Percentiles rank a stretch among this genome's conserved stretches.
Conservation (phyloP, 2,797 vertebrate species). For the Rhabdomys pumilio region DNA sequence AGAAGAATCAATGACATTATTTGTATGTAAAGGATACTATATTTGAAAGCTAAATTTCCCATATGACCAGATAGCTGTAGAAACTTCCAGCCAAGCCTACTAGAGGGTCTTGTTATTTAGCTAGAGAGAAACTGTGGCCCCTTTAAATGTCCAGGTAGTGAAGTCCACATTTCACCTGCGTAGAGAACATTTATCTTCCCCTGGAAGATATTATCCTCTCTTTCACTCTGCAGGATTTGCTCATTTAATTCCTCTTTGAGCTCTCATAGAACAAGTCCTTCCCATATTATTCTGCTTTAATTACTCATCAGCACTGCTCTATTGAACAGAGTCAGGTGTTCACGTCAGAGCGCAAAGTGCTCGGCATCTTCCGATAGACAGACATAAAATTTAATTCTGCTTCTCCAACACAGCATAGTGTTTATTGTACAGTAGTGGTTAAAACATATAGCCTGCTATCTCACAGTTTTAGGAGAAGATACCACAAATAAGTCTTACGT, state of each 20-base stretch:
- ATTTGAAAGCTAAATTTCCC: neutral
- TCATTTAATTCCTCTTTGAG: slow-evolving; percentile 40
- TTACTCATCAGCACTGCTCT: slow-evolving; percentile 36
- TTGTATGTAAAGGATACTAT: neutral
- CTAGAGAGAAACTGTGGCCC: neutral
- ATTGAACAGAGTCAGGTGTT: slow-evolving; percentile 27
- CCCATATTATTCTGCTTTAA: slow-evolving; percentile 9
- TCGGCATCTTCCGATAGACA: neutral
- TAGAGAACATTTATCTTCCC: neutral
- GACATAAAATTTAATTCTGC: slow-evolving; percentile 3
- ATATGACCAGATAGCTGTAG: neutral
- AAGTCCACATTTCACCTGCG: neutral
- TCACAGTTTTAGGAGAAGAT: neutral
- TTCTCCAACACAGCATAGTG: neutral
- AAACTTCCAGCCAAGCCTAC: neutral
- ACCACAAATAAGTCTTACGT: neutral
- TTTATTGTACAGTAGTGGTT: neutral
- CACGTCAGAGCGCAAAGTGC: neutral
- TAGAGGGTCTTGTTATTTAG: neutral
- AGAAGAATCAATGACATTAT: neutral
- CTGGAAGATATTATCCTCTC: neutral
- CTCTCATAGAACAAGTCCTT: neutral
- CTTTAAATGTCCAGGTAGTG: neutral
- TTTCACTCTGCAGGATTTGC: neutral
- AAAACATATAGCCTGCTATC: neutral